Evolutionary conservation across 2,888 invertebrate genomes (phyloP), one percentile per base, ranked within the genome.

Genomic region (Sclerodermus sp.): DNA sequence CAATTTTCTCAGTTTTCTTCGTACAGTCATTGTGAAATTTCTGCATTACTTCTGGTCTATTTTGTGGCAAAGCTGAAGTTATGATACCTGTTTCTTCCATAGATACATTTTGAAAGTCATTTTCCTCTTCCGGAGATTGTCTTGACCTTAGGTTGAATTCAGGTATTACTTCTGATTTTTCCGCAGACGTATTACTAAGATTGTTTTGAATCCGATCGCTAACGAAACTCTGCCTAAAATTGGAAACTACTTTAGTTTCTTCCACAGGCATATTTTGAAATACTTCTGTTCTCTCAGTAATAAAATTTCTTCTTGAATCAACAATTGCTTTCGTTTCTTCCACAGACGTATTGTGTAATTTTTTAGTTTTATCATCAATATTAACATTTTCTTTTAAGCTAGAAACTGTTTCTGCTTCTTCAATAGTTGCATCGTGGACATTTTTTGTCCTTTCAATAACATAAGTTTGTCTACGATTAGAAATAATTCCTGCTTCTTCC

Each of bases 41-140:
- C n/a, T n/a, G n/a, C n/a, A n/a, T n/a, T n/a, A n/a, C n/a, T n/a
- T n/a, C n/a, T n/a, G n/a, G n/a, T n/a, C n/a, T n/a, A n/a, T n/a
- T n/a, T n/a, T n/a, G n/a, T n/a, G n/a, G n/a, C n/a, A n/a, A n/a
- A n/a, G n/a, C 8, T 23, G 23, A 23, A 23, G 23, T 3, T 3
- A 23, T 23, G 5, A 38, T 46, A 5, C 23, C 23, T 23, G 23
- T 23, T 8, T 23, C 23, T 23, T 23, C 49, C 57, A 64, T 60
- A 31, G 57, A 53, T 14, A 29, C 16, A 47, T 58, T 37, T 37
- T 55, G 40, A 47, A 23, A 23, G n/a, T 31, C 8, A 31, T 31
- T 31, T 31, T 9, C 31, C 6, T 31, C 12, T 31, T 31, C 31
- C 31, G 31, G 12, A 9, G 12, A 31, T 12, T 31, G 8, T 6